Evolutionary conservation across 2,888 invertebrate species (phyloP).

Genomic region (Hedychridium roseum): DNA sequence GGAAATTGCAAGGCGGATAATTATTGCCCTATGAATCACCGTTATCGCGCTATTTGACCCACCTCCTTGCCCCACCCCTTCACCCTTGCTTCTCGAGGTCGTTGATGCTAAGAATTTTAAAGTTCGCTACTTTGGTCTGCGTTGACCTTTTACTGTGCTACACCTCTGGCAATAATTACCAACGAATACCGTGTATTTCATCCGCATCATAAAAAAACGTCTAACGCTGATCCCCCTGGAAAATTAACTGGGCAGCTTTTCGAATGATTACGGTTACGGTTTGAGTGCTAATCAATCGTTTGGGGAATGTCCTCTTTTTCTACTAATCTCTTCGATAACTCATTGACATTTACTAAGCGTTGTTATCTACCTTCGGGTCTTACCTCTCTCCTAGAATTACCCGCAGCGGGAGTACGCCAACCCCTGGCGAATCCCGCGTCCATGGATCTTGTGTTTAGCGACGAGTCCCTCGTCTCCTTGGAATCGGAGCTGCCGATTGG

Average conservation of each 20-base stretch:
- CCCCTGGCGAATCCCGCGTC: conserved; percentile 75
- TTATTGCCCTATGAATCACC: conserved; percentile 41
- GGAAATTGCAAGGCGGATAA: conserved; percentile 35
- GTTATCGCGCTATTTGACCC: conserved; percentile 32
- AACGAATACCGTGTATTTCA: conserved; percentile 4
- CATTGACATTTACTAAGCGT: not conserved
- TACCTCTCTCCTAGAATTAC: conserved; percentile 62
- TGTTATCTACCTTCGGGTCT: conserved; percentile 11
- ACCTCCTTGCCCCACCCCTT: too few species aligned
- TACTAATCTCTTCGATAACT: not conserved
- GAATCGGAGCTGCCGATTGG: conserved; percentile 55
- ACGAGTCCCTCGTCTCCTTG: conserved; percentile 66
- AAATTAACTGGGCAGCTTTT: not conserved
- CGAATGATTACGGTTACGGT: not conserved
- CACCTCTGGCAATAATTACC: conserved; percentile 18
- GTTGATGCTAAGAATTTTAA: conserved; percentile 20
- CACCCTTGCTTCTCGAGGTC: too few species aligned
- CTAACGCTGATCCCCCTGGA: not conserved
- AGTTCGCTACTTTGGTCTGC: conserved; percentile 28
- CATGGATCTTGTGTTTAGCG: conserved; percentile 86
- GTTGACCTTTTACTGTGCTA: conserved; percentile 25
- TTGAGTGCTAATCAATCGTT: not conserved
- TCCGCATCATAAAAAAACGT: not conserved
- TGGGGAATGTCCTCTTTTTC: not conserved
- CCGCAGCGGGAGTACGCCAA: conserved; percentile 53